Evolutionary conservation across 2,113 vertebrate genomes (phyloP), one percentile per base, ranked within the genome.

Genomic region (Vanacampus margaritifer): DNA sequence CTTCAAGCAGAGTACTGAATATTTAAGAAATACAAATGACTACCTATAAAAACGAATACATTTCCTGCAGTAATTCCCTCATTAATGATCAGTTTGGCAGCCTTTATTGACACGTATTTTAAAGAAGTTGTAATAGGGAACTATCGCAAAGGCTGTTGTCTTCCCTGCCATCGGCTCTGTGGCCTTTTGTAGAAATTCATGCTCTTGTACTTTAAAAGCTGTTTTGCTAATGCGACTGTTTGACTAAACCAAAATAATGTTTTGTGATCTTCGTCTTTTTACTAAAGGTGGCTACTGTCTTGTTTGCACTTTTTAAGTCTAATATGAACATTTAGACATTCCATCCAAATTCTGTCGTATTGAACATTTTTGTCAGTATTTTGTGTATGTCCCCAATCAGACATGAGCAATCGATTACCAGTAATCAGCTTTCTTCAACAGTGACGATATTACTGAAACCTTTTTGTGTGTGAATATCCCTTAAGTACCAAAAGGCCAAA

Each of bases 401-500:
- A 67, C 69, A 37, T n/a, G 12, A 71, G 68, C 32, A 7, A 32
- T 67, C 21, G 9, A 50, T 50, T 2, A 45, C 50, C 26, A 72
- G 41, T 54, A 73, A 57, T 74, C 69, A 37, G 28, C 35, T 19
- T 53, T 59, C 17, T 59, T 36, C 58, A 19, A 35, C 28, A 35
- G 28, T 16, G 21, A 53, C 50, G 12, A 19, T 53, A 9, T 26
- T 56, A 56, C 53, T 14, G 45, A 46, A 19, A 6, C 17, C 26
- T 24, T 16, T 24, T 28, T 59, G 32, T 70, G 24, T 87, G 76
- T 87, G 84, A 79, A 88, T 79, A 81, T 24, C 80, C 82, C 79
- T 90, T 73, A 92, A 84, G 73, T 72, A 83, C 90, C 83, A 83
- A 90, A 91, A 94, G 94, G 94, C 94, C 94, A 96, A 97, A 95